Evolutionary conservation across 2,797 vertebrate genomes (phyloP), one percentile per base, ranked within the genome.

Genomic region (Crax fasciolata): DNA sequence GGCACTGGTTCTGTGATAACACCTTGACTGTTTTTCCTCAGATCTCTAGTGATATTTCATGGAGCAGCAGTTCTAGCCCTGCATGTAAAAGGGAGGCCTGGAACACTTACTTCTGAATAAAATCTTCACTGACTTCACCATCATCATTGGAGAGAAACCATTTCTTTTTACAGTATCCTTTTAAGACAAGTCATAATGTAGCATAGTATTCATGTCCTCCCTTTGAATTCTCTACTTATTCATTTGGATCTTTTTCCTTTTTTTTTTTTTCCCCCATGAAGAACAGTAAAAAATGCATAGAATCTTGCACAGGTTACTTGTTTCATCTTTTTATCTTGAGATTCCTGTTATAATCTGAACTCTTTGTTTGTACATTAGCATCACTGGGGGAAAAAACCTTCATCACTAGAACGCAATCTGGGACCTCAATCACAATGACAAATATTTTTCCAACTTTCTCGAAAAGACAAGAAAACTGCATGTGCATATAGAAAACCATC

Each of bases 401-500:
- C 32, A 58, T 67, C 38, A 66, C 58, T n/a, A 58, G 59, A 91
- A 93, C 46, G 61, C 11, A 43, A 55, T 76, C 57, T 94, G 44
- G 38, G 57, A 94, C 91, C 44, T 70, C 2, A 6, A 62, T 52
- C 72, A 66, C 39, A 61, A 27, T 63, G 77, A 88, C 57, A 91
- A 85, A 28, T 94, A 93, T 92, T 97, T 95, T 46, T 27, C 46
- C 55, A 44, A 35, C 19, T 62, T 84, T 91, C 81, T 87, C 61
- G 76, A 89, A 91, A 87, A 54, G 49, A 67, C 86, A 84, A 39
- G 49, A 67, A 87, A 84, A 39, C 30, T 38, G 51, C 65, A 71
- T 24, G 35, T 6, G 13, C 20, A 73, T 68, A 49, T 21, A 90
- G 84, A 85, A 91, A 89, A n/a, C 19, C 62, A 62, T 48, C n/a